These are phyloP conservation scores for Drosophila novamexicana DNA, from an alignment of 1,140 invertebrate species.

Conservation along the genomic window DNA sequence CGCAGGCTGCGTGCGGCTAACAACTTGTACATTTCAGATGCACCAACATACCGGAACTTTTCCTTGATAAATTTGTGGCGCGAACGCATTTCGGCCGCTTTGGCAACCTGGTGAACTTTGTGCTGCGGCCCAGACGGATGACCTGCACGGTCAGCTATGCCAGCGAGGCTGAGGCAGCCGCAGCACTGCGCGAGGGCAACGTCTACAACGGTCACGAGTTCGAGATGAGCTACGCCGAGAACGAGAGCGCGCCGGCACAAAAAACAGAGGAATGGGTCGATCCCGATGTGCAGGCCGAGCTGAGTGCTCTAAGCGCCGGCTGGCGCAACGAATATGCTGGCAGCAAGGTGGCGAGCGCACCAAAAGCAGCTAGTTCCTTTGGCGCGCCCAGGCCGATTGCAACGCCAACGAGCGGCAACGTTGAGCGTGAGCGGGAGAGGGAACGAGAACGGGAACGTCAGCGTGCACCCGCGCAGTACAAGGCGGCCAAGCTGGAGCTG, in stretches of 20 bases:
- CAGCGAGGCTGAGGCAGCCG: constrained; percentile 85
- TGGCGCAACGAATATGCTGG: constrained; percentile 47
- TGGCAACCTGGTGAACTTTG: constrained; percentile 87
- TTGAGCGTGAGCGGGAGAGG: constrained; percentile 31
- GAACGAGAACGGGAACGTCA: constrained; percentile 34
- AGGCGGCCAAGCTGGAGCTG: constrained; percentile 51
- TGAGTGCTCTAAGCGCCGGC: constrained; percentile 84
- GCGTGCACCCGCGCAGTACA: constrained; percentile 47
- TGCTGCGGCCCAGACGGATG: constrained; percentile 86
- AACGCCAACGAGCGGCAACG: constrained; percentile 50
- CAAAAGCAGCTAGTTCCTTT: background rate
- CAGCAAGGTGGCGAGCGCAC: background rate
- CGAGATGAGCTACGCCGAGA: constrained; percentile 85
- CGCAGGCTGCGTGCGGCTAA: background rate
- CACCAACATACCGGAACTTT: constrained; percentile 87
- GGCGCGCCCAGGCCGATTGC: background rate
- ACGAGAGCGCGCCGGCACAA: constrained; percentile 66
- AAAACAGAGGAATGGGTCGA: constrained; percentile 83
- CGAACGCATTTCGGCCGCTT: constrained; percentile 88
- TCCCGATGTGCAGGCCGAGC: constrained; percentile 85
- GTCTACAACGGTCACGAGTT: constrained; percentile 87
- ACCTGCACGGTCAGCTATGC: constrained; percentile 88
- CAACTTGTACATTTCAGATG: constrained; percentile 84
- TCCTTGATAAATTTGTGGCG: constrained; percentile 87
- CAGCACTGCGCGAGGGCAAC: constrained; percentile 86